Base-by-base conservation (phyloP, 2,797 vertebrate species). In the Thripadectes ignobilis region DNA sequence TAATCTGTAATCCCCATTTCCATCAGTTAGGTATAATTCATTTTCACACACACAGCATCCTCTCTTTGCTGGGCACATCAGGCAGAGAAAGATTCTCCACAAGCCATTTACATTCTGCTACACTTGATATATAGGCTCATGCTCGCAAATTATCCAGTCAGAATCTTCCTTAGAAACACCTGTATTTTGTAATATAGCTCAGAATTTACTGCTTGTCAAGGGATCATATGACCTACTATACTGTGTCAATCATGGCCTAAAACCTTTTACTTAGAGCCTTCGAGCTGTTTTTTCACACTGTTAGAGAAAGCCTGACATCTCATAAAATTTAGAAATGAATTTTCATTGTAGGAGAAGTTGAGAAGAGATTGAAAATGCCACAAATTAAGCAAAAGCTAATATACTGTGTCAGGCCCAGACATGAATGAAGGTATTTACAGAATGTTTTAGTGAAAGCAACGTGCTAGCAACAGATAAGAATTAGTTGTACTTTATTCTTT, bases 161-260 rank as follows among this genome's bases (percentile, higher is more conserved):
- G 80, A 95, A 94, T 75, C 80, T 93, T 92, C 57, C 76, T 88
- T 24, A 85, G 90, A 94, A 97, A 97, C 95, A 97, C 95, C 96
- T 98, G 97, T 84, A 87, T 89, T 95, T 95, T 89, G 79, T 87
- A 96, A 90, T 58, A 92, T 59, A 92, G 69, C 6, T 46, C 68
- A 58, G 27, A 94, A 97, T 98, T 97, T 97, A 98, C 89, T 84
- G 82, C 92, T 91, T 97, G 93, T 96, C 97, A 93, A 81, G 72
- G 38, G 45, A 93, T 82, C 87, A 9, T 84, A 38, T 55, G 95
- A 93, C 96, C 92, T 61, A 32, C 88, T 12, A 10, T 14, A 66
- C 48, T 59, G 43, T 91, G 97, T 97, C 97, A 97, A 93, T 98
- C 97, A 92, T 5, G 19, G 69, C 75, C 88, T 72, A 72, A 97